Percentiles rank a stretch among this genome's conserved stretches.
Conservation (phyloP, 2,797 vertebrate species). For the Sardinella longiceps region DNA sequence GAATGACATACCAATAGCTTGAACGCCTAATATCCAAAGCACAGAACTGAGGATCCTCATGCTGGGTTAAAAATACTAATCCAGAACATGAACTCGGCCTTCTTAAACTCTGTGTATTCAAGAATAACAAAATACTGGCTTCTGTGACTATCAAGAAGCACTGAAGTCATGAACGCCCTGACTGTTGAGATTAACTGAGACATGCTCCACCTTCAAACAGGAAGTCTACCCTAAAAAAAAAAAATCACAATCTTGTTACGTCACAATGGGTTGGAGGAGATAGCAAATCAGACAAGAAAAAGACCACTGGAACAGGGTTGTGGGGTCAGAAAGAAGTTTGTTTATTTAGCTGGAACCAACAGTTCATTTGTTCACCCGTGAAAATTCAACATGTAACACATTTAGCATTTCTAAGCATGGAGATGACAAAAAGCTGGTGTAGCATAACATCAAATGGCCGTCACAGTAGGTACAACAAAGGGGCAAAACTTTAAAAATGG, state of each 20-base stretch:
- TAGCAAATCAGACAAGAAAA: slow-evolving; percentile 26
- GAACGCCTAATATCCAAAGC: slow-evolving; percentile 26
- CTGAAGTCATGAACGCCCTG: slow-evolving; percentile 18
- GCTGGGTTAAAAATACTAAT: background rate
- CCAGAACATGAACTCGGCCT: background rate
- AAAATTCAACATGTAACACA: background rate
- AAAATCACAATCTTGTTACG: slow-evolving; percentile 24
- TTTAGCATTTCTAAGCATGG: background rate
- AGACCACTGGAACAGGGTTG: slow-evolving; percentile 12
- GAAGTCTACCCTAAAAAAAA: slow-evolving; percentile 16
- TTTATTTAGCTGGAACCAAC: background rate
- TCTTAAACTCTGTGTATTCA: background rate
- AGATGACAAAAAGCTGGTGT: background rate
- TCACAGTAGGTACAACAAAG: background rate
- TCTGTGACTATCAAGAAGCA: background rate
- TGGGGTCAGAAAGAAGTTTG: background rate
- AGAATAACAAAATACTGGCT: background rate
- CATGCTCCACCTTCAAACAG: slow-evolving; percentile 20
- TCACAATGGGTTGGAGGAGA: slow-evolving; percentile 22
- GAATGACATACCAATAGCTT: background rate
- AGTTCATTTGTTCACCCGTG: background rate
- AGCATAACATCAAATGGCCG: background rate
- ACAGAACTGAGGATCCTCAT: slow-evolving; percentile 16
- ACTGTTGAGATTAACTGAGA: background rate
- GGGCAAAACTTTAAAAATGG: background rate